Evolutionary conservation across 2,888 invertebrate genomes (phyloP).

Genomic region (Hybos culiciformis): DNA sequence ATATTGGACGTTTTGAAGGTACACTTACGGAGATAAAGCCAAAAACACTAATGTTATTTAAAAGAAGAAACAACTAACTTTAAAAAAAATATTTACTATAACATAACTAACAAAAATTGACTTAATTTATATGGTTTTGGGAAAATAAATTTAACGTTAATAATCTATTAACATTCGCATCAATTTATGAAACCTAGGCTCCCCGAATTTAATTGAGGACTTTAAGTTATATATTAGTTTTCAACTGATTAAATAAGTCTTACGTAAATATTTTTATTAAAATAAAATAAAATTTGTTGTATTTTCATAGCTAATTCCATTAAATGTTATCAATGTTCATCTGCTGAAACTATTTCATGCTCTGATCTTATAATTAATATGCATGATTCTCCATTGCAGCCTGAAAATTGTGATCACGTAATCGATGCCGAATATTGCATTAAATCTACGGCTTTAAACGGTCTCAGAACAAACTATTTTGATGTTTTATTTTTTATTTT

Average conservation of each 20-base stretch:
- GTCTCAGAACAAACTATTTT: constrained; percentile 14
- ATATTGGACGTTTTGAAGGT: constrained; percentile 85
- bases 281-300: too few relatives aligned
- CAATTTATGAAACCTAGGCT: neutral
- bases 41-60: constrained; percentile 7
- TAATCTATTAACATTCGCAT: neutral
- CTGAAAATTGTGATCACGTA: constrained; percentile 55
- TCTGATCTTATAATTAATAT: constrained; percentile 49
- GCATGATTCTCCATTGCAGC: constrained; percentile 40
- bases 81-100: too few relatives aligned
- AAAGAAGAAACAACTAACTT: too few relatives aligned
- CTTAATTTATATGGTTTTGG: too few relatives aligned
- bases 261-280: too few relatives aligned
- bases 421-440: constrained; percentile 72
- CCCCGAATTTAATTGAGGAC: too few relatives aligned
- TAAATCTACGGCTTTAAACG: constrained; percentile 51
- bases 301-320: constrained; percentile 37
- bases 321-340: constrained; percentile 68
- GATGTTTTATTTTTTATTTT: neutral
- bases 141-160: neutral
- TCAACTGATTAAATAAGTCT: too few relatives aligned
- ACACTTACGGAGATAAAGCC: constrained; percentile 23
- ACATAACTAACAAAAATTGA: too few relatives aligned
- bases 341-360: constrained; percentile 51
- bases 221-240: too few relatives aligned